Base-by-base conservation (phyloP, 2,888 invertebrate genomes). In the Zeuzera pyrina region DNA sequence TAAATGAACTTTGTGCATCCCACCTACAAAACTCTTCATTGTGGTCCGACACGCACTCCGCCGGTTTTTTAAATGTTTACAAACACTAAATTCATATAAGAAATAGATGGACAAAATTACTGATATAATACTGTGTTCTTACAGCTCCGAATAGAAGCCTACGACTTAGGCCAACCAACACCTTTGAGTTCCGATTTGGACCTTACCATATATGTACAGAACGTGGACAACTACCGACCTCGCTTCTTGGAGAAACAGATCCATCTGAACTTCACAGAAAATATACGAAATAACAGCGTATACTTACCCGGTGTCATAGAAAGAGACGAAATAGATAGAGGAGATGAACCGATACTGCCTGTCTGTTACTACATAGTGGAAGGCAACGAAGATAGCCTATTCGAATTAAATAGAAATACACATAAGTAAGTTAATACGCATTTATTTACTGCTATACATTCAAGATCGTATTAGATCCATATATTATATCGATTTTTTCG, bases 331-430 rank as follows among this genome's bases (percentile, higher is more conserved):
- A 88, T 93, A 11, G 94, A 93, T 49, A 91, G 94, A 49, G 87
- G 91, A 2, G 92, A 93, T 43, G 92, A 92, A 47, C 91, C 92
- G 0, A 87, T 91, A 29, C 85, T 91, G 29, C 91, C 92, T 38
- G 93, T 96, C n/a, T 98, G 97, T 58, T 97, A 95, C 63, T 97
- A 90, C 57, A 92, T 97, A 30, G 88, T 95, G n/a, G 89, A 88
- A 3, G 95, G 95, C 8, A 93, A 95, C 57, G 89, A 90, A 12
- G 86, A 88, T 11, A 86, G 86, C 5, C 73, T 87, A 33, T 96
- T 96, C 58, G 77, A 84, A 29, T 62, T 96, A 12, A 89, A 94
- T 51, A 87, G 88, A 12, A 85, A 88, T 39, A 87, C 89, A 3
- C 95, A 95, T 61, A 89, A 54, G 91, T 91, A 78, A 68, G 72